Conservation (phyloP, 2,888 invertebrate genomes). For the Arrhopalites spinosus region DNA sequence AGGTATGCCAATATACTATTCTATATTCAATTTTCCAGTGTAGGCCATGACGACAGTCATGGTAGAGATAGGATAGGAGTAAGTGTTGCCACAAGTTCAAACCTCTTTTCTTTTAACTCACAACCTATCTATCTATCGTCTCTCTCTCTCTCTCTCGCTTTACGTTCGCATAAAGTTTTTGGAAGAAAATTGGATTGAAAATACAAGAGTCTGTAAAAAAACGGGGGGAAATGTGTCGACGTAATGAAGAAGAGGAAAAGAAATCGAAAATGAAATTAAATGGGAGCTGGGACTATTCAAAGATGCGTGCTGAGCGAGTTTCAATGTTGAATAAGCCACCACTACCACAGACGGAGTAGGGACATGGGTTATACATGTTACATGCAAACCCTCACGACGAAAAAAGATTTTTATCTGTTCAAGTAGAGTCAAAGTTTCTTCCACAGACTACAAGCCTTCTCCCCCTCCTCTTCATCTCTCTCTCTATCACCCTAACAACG, state of each 20-base stretch:
- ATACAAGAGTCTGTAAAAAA: slow-evolving; percentile 6
- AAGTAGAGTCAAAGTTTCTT: slow-evolving; percentile 14
- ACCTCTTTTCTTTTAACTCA: neutral
- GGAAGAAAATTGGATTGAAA: slow-evolving; percentile 31
- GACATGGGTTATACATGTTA: neutral
- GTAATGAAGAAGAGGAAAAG: slow-evolving; percentile 31
- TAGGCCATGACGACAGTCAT: too few species aligned
- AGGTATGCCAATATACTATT: too few species aligned
- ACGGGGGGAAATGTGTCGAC: slow-evolving; percentile 29
- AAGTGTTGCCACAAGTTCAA: slow-evolving; percentile 2
- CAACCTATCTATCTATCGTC: neutral
- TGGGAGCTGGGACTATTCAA: slow-evolving; percentile 27
- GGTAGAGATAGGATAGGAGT: too few species aligned
- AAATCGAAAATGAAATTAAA: slow-evolving; percentile 34
- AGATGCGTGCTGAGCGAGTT: slow-evolving; percentile 1
- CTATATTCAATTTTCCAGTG: too few species aligned
- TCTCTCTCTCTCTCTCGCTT: slow-evolving; percentile 5
- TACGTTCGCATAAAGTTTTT: slow-evolving; percentile 30
- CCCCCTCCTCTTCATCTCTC: neutral
- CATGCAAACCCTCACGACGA: slow-evolving; percentile 1
- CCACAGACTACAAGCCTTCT: neutral
- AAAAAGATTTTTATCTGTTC: slow-evolving; percentile 15
- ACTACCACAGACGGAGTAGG: neutral
- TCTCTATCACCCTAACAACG: neutral
- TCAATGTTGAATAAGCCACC: neutral